phyloP scores from a whole-genome alignment of 2,797 vertebrate species.

The Zalophus californianus region DNA sequence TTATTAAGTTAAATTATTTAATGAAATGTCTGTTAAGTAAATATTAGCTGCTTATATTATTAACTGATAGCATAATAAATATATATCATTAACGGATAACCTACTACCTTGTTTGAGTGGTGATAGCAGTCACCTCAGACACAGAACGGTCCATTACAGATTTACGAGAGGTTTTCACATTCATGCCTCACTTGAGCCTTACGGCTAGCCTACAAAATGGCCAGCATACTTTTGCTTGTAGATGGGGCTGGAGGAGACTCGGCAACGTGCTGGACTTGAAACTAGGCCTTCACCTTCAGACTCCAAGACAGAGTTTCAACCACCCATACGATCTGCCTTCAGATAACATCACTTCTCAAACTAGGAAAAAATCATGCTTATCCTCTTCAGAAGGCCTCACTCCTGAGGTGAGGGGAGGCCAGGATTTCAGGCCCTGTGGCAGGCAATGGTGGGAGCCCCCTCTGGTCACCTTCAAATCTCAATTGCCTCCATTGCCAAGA shows the following conservation, averaged over 20 bases:
- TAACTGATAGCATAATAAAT: background rate
- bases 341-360: background rate
- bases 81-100: background rate
- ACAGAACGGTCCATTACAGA: background rate
- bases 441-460: too few relatives aligned
- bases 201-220: background rate
- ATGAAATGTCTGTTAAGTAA: background rate
- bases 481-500: background rate
- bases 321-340: background rate
- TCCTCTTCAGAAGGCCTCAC: background rate
- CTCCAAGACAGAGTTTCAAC: background rate
- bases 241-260: background rate
- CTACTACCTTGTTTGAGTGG: background rate
- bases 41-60: background rate
- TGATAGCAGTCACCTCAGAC: background rate
- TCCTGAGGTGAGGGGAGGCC: background rate
- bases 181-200: background rate
- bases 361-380: background rate
- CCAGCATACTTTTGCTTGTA: background rate
- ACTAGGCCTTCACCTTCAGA: background rate
- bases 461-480: background rate
- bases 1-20: background rate
- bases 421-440: background rate
- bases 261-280: background rate
- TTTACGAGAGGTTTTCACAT: background rate